These are phyloP conservation scores for Drosophila anomelani DNA, from an alignment of 2,888 invertebrate species.

Conservation along the genomic window DNA sequence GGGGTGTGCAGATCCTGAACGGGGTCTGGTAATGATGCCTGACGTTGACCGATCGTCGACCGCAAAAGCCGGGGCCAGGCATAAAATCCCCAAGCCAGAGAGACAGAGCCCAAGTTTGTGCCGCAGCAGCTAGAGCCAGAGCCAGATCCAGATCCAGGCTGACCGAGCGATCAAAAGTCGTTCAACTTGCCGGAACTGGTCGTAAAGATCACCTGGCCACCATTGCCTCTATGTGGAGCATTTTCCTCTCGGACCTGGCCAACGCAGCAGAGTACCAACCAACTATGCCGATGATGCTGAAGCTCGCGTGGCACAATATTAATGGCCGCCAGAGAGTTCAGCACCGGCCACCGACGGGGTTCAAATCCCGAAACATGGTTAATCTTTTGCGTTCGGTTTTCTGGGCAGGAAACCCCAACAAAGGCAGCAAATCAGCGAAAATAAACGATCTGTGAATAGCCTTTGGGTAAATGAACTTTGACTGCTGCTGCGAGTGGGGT, in stretches of 20 bases:
- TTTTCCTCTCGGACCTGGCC: constrained; percentile 52
- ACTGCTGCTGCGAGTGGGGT: constrained; percentile 56
- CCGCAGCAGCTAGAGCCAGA: neutral
- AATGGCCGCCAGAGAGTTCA: constrained; percentile 71
- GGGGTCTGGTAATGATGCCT: constrained; percentile 74
- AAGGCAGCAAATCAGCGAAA: constrained; percentile 20
- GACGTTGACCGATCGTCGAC: constrained; percentile 83
- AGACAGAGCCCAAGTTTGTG: constrained; percentile 16
- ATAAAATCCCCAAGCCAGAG: neutral
- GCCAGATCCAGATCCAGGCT: constrained; percentile 25
- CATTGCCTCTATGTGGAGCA: constrained; percentile 68
- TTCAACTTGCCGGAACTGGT: constrained; percentile 82
- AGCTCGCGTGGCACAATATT: constrained; percentile 72
- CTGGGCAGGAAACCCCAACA: constrained; percentile 52
- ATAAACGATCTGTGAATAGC: constrained; percentile 47
- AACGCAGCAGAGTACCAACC: constrained; percentile 49
- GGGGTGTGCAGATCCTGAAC: constrained; percentile 48
- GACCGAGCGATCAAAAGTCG: constrained; percentile 80
- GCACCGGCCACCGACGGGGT: constrained; percentile 51
- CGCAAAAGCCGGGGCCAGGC: constrained; percentile 62
- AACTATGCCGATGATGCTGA: constrained; percentile 6
- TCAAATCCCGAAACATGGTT: constrained; percentile 68
- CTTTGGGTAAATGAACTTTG: constrained; percentile 74
- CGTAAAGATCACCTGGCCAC: constrained; percentile 77
- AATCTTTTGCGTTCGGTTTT: constrained; percentile 55